Evolutionary conservation across 2,888 invertebrate species (phyloP), one percentile per base, ranked within the genome.

Genomic region (Campopleginae sp.): DNA sequence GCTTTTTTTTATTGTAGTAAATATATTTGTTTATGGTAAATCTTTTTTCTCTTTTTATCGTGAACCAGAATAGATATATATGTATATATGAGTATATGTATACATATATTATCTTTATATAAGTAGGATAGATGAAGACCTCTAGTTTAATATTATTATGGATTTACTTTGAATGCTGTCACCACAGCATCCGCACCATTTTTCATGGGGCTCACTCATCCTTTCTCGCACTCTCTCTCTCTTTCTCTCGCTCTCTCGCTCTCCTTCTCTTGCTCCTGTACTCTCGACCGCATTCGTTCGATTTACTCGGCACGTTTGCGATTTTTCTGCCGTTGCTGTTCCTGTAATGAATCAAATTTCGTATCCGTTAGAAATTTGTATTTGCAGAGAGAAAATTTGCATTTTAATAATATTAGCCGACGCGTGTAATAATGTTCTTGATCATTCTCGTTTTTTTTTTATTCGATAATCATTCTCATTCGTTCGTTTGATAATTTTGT

Each of bases 61-160:
- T 87, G 83, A 88, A 87, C 88, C 87, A 88, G 87, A 87, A 89
- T 90, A 89, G 86, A 87, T 88, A 86, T 88, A 88, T 86, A 87
- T 88, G 85, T 86, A 87, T 89, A 88, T 89, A 88, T 86, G 83
- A 86, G 80, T 88, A 88, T 88, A 86, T 88, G 87, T 89, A 88
- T 89, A 88, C 88, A 83, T 86, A 86, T 88, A 86, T 84, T 88
- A 87, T 86, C 88, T 86, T 80, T 87, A 89, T 88, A 88, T 90
- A 92, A 89, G 90, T 92, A 92, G 90, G 90, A 92, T 92, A 91
- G 90, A 93, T 92, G 93, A 92, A 93, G 93, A 93, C 93, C 91
- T 92, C 91, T 93, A 93, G 88, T 90, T 92, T 66, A 80, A 72
- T 80, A 80, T 80, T 80, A 80, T 82, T 82, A 92, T 93, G 92